Evolutionary conservation across 2,888 invertebrate species (phyloP), one percentile per base, ranked within the genome.

Genomic region (Germaria angustata): DNA sequence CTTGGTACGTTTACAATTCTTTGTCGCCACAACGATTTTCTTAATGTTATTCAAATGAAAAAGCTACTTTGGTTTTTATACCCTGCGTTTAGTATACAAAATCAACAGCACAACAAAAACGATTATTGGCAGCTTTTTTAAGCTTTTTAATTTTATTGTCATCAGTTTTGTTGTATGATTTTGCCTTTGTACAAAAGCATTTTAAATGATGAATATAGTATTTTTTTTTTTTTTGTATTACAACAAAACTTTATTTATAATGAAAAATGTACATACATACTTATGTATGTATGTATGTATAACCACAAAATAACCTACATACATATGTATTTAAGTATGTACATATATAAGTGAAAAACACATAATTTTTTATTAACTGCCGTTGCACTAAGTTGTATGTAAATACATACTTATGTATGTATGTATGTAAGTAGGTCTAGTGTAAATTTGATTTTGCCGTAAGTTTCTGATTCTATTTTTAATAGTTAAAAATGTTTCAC

Each of bases 41-140:
- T 66, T 55, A 44, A 17, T 46, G 69, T 51, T 66, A 71, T 69
- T 82, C 55, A 61, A 71, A 36, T 59, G n/a, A 79, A 71, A 61
- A 68, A 69, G 72, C 71, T 46, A 61, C 46, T 71, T 61, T 59
- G 68, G 71, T 79, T 79, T 82, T 82, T 82, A 82, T 82, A 82
- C 77, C 53, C 72, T n/a, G 51, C 78, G 59, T 72, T 72, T 80
- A 80, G 72, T 80, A 80, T 73, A 66, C 20, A 73, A 68, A 75
- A 49, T 22, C n/a, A 55, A 22, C 17, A 57, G 22, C 13, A 61
- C 53, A 65, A 66, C 36, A 73, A 79, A 75, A 79, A 51, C 57
- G 72, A 76, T 39, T 51, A 59, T 28, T n/a, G 6, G 28, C 17
- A 80, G 72, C 72, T 78, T 78, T 78, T 63, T 28, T 20, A 71